Base-by-base conservation (phyloP, 2,888 invertebrate genomes). In the Chloromyia formosa region DNA sequence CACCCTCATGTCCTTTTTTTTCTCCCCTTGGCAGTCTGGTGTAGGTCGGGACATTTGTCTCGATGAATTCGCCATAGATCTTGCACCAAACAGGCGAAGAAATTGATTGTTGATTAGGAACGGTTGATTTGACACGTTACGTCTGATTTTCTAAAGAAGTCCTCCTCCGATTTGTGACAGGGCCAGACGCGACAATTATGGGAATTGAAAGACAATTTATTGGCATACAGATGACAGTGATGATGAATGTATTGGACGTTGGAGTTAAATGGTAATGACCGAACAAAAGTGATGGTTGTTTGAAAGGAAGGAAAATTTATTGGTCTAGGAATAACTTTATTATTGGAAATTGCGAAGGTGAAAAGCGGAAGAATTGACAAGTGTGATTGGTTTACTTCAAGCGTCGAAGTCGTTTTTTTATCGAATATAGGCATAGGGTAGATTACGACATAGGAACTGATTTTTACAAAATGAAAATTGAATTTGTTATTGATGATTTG, bases 121-220 rank as follows among this genome's bases (percentile, higher is more conserved):
- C 22, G 71, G 71, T n/a, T 71, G 71, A 71, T 71, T 71, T 56
- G 71, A 71, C 71, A 58, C 71, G 71, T 71, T 71, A 56, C 71
- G 58, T 71, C 56, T 22, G 20, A 71, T 71, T 71, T 58, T 71
- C 35, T 40, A 20, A 18, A 69, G 27, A 69, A 69, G n/a, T n/a
- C n/a, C 49, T 49, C 49, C 27, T 49, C 22, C 49, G n/a, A 18
- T 20, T 66, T 49, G 4, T 14, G 40, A 18, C 23, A 16, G 40
- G 12, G 27, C 22, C 27, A 27, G 62, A 40, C 16, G 62, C 7
- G 35, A 40, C 40, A 62, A 16, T 23, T 16, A n/a, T 40, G 27
- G 23, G 62, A 12, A 9, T 22, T 35, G 23, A 4, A 62, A 16
- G 62, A 62, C n/a, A 40, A 62, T 35, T 16, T 62, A 40, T n/a